Base-by-base conservation (phyloP, 2,113 vertebrate species). In the Colossoma macropomum region DNA sequence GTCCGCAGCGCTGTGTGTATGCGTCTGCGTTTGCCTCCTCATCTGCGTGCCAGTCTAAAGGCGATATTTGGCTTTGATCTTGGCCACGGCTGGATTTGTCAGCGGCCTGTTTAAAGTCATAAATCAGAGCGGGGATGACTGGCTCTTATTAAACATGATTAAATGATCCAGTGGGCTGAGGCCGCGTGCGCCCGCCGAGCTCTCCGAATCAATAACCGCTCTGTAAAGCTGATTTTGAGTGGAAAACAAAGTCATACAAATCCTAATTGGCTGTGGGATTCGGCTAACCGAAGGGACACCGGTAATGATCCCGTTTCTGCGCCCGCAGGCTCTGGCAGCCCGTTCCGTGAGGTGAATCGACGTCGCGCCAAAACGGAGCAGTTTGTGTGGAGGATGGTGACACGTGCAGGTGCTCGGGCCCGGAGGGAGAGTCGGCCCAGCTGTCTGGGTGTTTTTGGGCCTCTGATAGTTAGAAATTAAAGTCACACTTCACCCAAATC, bases 321-420 rank as follows among this genome's bases (percentile, higher is more conserved):
- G 62, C 90, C 84, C 91, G 62, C 88, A 95, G 91, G 88, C 82
- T 94, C 93, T 86, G 91, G 87, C 83, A 90, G 91, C 32, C 85
- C 78, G 23, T 91, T 92, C 75, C 94, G 90, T 91, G 91, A 94
- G 89, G 92, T 21, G 88, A 91, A 85, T 95, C 89, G 23, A 50
- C 89, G 80, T 93, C 92, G n/a, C 95, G 93, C 87, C 92, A 94
- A 84, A 95, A 93, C 71, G 84, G 87, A 76, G 91, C 92, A 80
- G 84, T 92, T 86, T 96, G 91, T 90, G 91, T 94, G 80, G 91
- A 93, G 85, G 81, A 83, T 89, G 73, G 91, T 88, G 93, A 93
- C 83, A 86, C 78, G 66, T 96, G 95, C 92, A 87, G 91, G 76
- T 95, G 92, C 84, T 92, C 94, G 87, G 95, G 90, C 88, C 90